Base-by-base conservation (phyloP, 2,888 invertebrate genomes). In the Plusia festucae region DNA sequence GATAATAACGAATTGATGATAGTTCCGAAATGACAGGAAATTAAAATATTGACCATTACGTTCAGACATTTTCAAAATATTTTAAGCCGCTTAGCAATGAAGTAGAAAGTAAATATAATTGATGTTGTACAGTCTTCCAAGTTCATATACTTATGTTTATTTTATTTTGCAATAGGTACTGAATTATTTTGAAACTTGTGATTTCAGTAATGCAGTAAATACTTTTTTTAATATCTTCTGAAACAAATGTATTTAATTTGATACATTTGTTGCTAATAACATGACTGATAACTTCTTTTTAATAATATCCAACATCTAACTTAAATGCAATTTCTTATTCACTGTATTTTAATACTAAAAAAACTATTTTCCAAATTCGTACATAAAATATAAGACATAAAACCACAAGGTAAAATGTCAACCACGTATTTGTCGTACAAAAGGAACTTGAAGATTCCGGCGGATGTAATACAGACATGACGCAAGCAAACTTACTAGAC, bases 401-500 rank as follows among this genome's bases (percentile, higher is more conserved):
- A 34, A 44, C 16, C 9, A 6, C 20, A 16, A 15, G 6, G 24
- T 49, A 51, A 58, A 57, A 64, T 20, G 70, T 40, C n/a, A 76
- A 65, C 52, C 76, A 60, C 59, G 62, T 62, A 57, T 53, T 16
- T 20, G 16, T 34, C 24, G 30, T 61, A 44, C 30, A 18, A 54
- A 70, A 74, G 32, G 56, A 65, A 65, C 60, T 58, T 52, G 24
- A 44, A 24, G 49, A 68, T 57, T 65, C 72, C 73, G 63, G 66
- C 77, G 77, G 77, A 77, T 66, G 65, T 51, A 46, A 40, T 27
- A 56, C 44, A 72, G 59, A 61, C 65, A 65, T 77, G 78, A 76
- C 78, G 69, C 62, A 76, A 77, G 54, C 11, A n/a, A n/a, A 49
- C 61, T 75, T 63, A 68, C 67, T 60, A 40, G 58, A 66, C 63